Percentiles rank a stretch among this genome's conserved stretches.
phyloP scores from a whole-genome alignment of 2,113 vertebrate species.

The Hippocampus guttulatus region DNA sequence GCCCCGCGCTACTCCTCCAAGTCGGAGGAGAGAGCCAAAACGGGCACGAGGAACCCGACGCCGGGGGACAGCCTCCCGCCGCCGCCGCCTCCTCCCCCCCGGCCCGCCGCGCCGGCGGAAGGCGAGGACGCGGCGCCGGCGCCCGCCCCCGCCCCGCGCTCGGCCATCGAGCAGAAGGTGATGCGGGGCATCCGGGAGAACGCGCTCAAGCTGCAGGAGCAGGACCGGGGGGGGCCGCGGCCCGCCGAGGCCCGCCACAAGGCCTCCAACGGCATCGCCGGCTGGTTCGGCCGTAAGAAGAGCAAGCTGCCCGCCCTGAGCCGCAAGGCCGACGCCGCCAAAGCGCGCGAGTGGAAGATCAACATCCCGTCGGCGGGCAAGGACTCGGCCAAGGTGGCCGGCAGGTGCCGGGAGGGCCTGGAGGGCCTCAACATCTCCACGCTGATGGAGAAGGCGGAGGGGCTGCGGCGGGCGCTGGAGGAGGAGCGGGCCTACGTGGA shows the following conservation, averaged over 20 bases:
- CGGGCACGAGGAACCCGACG: constrained; percentile 68
- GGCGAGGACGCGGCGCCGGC: constrained; percentile 49
- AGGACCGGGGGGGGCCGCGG: constrained; percentile 70
- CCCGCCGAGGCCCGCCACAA: constrained; percentile 80
- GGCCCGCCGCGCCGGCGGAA: constrained; percentile 47
- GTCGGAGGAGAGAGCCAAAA: constrained; percentile 75
- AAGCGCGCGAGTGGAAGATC: constrained; percentile 73
- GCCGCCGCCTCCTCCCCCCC: constrained; percentile 67
- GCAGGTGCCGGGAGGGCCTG: constrained; percentile 75
- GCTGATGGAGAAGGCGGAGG: constrained; percentile 94
- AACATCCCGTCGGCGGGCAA: constrained; percentile 71
- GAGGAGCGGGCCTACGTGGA: constrained; percentile 90
- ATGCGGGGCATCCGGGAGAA: constrained; percentile 98
- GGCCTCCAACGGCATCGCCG: constrained; percentile 85
- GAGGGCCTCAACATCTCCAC: constrained; percentile 94
- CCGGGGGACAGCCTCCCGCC: constrained; percentile 71
- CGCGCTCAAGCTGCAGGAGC: constrained; percentile 85
- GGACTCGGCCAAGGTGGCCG: constrained; percentile 74
- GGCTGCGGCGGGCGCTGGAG: constrained; percentile 86
- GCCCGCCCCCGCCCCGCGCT: constrained; percentile 67
- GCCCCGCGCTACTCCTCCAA: constrained; percentile 62
- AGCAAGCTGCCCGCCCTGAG: constrained; percentile 89
- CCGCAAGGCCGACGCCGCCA: constrained; percentile 78
- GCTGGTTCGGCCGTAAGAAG: constrained; percentile 91
- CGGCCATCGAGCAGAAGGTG: constrained; percentile 93